These are phyloP conservation scores for Montipora cactus DNA, from an alignment of 64 coral and sea anemone genomes.

Conservation along the genomic window DNA sequence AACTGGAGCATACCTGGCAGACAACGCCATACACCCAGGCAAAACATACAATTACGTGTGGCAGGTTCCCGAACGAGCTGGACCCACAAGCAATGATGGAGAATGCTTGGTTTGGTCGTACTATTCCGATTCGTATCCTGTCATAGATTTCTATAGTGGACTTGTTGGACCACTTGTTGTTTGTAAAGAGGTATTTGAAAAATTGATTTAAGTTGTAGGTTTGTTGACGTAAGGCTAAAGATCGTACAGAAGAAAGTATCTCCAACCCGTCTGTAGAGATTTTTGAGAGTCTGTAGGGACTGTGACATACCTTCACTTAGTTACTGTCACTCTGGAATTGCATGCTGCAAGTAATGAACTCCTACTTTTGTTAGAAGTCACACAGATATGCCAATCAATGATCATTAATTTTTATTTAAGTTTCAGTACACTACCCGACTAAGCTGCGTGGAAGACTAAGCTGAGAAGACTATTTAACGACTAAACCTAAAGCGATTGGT, in stretches of 20 bases:
- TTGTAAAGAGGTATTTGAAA: slow-evolving; percentile 71
- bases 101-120: slow-evolving; percentile 79
- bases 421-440: no score
- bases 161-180: slow-evolving; percentile 76
- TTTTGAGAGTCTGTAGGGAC: no score
- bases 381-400: no score
- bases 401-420: no score
- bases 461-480: no score
- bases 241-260: background rate
- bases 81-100: slow-evolving; percentile 47
- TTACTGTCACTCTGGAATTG: no score
- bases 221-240: background rate
- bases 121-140: slow-evolving; percentile 79
- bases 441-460: no score
- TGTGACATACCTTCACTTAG: no score
- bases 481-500: no score
- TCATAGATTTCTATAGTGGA: slow-evolving; percentile 80
- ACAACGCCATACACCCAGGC: slow-evolving; percentile 63
- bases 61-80: slow-evolving; percentile 81
- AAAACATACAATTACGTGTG: slow-evolving; percentile 64
- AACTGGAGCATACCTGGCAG: background rate
- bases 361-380: no score
- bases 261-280: no score
- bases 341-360: no score
- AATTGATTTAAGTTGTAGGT: background rate